Base-by-base conservation (phyloP, 2,888 invertebrate species). In the Baronia brevicornis region DNA sequence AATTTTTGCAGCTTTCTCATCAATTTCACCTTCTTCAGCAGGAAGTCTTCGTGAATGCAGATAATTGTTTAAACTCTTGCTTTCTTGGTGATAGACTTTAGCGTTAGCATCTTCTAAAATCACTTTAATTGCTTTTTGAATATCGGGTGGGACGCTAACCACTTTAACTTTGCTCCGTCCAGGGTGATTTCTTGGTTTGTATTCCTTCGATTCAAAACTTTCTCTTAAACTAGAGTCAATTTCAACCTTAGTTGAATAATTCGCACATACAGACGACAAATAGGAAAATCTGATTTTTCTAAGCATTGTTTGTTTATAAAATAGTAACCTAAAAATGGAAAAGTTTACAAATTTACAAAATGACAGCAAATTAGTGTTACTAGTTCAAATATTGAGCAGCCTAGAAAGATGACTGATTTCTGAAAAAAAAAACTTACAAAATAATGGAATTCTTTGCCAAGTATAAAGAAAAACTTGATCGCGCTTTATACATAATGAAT, bases 151-250 rank as follows among this genome's bases (percentile, higher is more conserved):
- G 6, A 93, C 54, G 2, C 63, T 41, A 0, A 88, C 74, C 1
- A 78, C 56, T 47, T 74, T 87, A 1, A 84, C 65, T 41, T 84
- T 82, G 1, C 87, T 69, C 25, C 88, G 84, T 12, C 95, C 95
- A 1, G 93, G 92, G 73, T 95, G 94, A 36, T 88, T 85, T 29
- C 88, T 85, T 0, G 91, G 89, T 61, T 91, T 92, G 38, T 68
- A 73, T 35, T 86, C 66, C 17, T 85, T 84, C 25, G 86, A 60
- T 2, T 73, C 77, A 23, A 90, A 77, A 44, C 68, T 68, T 14
- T 84, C 72, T 31, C 74, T 64, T 2, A 89, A 54, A 25, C 51
- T 64, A 12, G 84, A 66, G 46, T 87, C 85, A n/a, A 89, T 67
- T 44, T 84, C 73, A 1, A 87, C 74, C 58, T 58, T 67, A 2